Base-by-base conservation (phyloP, 2,113 vertebrate genomes). In the Corythoichthys intestinalis region DNA sequence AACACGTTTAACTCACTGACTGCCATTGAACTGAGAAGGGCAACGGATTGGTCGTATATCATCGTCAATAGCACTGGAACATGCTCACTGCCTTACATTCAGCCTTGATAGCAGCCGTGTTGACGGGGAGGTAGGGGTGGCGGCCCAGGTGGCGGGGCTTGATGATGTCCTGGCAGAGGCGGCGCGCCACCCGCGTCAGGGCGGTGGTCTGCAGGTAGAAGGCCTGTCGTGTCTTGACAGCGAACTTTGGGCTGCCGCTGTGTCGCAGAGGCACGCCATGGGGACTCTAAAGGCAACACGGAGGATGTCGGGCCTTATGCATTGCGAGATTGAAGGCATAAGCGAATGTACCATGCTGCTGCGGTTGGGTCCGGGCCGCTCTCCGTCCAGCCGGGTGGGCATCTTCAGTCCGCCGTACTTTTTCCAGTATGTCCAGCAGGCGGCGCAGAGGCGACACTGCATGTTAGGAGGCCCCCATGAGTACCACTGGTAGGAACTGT, bases 381-480 rank as follows among this genome's bases (percentile, higher is more conserved):
- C 96, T 56, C 96, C 96, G 65, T 98, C 97, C 87, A 99, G 90
- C 67, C 96, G 92, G 20, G 96, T 99, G 85, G 97, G 96, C 96
- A 98, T 96, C 94, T 98, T 98, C 91, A 99, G 93, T 59, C 97
- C 97, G 72, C 97, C 97, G n/a, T 99, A 99, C 85, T 99, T 99
- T 91, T 99, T 99, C 97, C 97, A 99, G 91, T 99, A 99, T 2
- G 95, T 97, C 97, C 97, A 99, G 88, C 97, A 99, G 85, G 95
- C 94, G 56, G 96, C 95, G 75, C 97, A 99, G 72, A 99, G 93
- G 61, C 96, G 94, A 92, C 97, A 99, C 92, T 98, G 96, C 96
- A 99, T 98, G 93, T 96, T 98, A 83, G 96, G 94, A 73, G 97
- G 97, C 75, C 96, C 97, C 97, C 96, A 99, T 76, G 96, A 98